Percentiles rank a stretch among this genome's conserved stretches.
Conservation (phyloP, 2,113 vertebrate species). For the Pterocles orientalis region DNA sequence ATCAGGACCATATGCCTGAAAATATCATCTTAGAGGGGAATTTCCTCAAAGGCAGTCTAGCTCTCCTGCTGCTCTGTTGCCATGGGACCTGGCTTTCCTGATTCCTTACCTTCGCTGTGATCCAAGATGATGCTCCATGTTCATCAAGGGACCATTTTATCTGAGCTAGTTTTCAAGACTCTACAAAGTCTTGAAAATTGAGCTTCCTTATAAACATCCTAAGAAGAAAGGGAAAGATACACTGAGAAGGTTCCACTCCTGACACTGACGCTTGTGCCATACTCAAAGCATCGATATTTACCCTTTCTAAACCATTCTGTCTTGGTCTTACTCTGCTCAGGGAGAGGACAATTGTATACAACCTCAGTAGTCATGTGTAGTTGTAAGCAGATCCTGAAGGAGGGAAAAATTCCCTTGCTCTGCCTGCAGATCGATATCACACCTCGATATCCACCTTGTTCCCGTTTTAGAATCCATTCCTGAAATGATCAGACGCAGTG, state of each 20-base stretch:
- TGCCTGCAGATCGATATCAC: not conserved
- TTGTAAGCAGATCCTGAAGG: not conserved
- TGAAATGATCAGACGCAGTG: not conserved
- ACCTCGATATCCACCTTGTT: too few relatives aligned
- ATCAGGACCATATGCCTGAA: not conserved
- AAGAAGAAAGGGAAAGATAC: not conserved
- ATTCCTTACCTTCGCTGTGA: not conserved
- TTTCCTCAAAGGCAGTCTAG: not conserved
- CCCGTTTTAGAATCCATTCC: not conserved
- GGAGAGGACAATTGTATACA: not conserved
- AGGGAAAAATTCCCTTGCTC: not conserved
- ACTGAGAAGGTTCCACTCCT: not conserved
- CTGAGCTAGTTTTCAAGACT: not conserved
- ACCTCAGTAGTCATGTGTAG: rapidly evolving
- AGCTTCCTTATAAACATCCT: not conserved
- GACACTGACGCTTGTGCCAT: not conserved
- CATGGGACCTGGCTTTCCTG: not conserved
- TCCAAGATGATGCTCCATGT: not conserved
- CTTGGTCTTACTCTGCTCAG: not conserved
- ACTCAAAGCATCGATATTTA: not conserved
- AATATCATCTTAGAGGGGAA: not conserved
- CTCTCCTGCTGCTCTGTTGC: not conserved
- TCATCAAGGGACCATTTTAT: not conserved
- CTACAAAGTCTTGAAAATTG: not conserved
- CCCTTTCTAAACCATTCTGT: not conserved